These are phyloP conservation scores for Dicentrarchus labrax DNA, from an alignment of 2,113 vertebrate species.

Conservation along the genomic window DNA sequence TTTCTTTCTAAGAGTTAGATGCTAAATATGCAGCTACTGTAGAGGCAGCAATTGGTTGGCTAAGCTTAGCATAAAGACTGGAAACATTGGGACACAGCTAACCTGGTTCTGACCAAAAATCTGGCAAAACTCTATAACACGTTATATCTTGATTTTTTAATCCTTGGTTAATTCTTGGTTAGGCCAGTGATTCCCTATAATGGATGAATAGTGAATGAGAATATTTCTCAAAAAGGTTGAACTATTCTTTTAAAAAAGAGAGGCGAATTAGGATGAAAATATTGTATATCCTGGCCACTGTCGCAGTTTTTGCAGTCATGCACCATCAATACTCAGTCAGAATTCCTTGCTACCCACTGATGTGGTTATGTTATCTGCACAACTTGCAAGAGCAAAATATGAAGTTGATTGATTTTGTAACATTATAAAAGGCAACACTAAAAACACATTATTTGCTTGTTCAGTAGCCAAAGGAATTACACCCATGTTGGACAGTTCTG, in stretches of 20 bases:
- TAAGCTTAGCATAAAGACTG: background rate
- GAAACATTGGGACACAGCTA: background rate
- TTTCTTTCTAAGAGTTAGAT: no score
- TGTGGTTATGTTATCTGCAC: background rate
- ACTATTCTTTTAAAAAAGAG: background rate
- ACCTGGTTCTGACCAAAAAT: background rate
- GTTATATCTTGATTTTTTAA: background rate
- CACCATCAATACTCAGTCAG: background rate
- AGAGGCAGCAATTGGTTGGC: background rate
- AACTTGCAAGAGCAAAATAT: background rate
- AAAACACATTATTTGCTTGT: background rate
- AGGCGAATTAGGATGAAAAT: background rate
- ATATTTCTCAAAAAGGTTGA: background rate
- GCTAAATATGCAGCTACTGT: background rate
- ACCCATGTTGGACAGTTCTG: background rate
- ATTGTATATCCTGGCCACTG: background rate
- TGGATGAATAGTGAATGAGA: background rate
- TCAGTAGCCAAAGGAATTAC: background rate
- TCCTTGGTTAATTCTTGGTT: background rate
- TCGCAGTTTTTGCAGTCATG: constrained; percentile 1
- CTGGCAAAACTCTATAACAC: no score
- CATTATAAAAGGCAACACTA: background rate
- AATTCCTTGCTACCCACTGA: background rate
- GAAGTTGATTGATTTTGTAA: background rate
- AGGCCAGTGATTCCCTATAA: background rate